Evolutionary conservation across 2,113 vertebrate species (phyloP).

Genomic region (Myocastor coypus): DNA sequence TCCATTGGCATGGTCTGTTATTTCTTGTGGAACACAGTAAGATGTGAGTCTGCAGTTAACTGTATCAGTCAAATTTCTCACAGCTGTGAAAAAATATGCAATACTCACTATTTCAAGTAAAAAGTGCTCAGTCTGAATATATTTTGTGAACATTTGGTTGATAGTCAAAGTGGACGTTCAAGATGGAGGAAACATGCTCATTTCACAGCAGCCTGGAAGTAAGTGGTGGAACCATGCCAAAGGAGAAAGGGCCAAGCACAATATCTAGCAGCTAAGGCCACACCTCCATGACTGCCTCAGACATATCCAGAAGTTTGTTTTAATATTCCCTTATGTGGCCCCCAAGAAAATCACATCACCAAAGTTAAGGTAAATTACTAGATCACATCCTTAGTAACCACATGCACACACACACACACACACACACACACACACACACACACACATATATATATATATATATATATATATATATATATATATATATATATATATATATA

Average conservation of each 20-base stretch:
- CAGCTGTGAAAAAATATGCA: background rate
- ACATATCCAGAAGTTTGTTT: background rate
- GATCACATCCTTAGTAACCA: background rate
- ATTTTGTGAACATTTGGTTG: background rate
- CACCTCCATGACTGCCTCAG: background rate
- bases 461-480: no score
- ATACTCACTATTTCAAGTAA: background rate
- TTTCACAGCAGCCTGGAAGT: background rate
- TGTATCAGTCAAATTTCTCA: background rate
- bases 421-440: no score
- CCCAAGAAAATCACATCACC: background rate
- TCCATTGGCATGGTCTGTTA: background rate
- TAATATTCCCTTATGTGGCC: background rate
- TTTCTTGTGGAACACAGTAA: conserved; percentile 10
- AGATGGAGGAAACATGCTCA: background rate
- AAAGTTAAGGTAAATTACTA: background rate
- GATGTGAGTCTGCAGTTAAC: background rate
- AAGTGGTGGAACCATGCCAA: background rate
- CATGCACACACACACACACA: no score
- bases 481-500: no score
- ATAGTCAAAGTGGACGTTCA: background rate
- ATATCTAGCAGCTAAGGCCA: background rate
- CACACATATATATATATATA: no score
- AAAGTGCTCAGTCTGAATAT: background rate
- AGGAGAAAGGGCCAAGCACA: background rate